Conservation (phyloP, 2,113 vertebrate species). For the Vidua chalybeata region DNA sequence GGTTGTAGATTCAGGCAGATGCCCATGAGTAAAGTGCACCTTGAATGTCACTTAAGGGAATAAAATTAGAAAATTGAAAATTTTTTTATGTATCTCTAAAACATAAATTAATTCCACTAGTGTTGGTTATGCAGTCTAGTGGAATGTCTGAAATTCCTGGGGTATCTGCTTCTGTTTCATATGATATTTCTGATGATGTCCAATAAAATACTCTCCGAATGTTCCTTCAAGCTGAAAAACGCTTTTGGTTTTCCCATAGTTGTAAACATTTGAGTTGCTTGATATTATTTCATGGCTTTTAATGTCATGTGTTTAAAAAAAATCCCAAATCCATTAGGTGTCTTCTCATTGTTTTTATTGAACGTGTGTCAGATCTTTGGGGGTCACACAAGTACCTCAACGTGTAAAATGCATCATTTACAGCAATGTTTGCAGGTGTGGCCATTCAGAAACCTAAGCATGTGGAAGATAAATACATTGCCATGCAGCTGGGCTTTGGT, state of each 20-base stretch:
- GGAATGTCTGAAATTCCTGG: background rate
- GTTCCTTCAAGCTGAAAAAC: background rate
- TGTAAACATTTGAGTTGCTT: background rate
- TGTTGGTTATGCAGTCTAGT: background rate
- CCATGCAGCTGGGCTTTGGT: background rate
- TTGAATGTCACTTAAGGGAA: background rate
- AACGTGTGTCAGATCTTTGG: fast-evolving
- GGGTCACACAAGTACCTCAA: background rate
- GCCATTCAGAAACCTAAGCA: background rate
- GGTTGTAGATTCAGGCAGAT: background rate
- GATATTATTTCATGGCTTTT: background rate
- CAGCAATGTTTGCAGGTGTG: background rate
- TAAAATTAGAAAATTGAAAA: background rate
- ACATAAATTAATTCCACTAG: background rate
- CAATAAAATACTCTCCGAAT: background rate
- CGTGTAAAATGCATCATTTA: background rate
- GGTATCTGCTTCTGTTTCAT: background rate
- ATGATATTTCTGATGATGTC: background rate
- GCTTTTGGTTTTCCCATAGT: background rate
- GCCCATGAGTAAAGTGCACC: background rate
- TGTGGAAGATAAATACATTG: too few relatives aligned
- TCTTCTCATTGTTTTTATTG: background rate
- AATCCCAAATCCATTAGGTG: background rate
- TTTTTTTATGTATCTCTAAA: background rate
- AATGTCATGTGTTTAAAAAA: background rate